A percentile compares a stretch with the other conserved stretches of the same genome.
Evolutionary conservation across 2,113 vertebrate species (phyloP).

Genomic region (Turnix velox): DNA sequence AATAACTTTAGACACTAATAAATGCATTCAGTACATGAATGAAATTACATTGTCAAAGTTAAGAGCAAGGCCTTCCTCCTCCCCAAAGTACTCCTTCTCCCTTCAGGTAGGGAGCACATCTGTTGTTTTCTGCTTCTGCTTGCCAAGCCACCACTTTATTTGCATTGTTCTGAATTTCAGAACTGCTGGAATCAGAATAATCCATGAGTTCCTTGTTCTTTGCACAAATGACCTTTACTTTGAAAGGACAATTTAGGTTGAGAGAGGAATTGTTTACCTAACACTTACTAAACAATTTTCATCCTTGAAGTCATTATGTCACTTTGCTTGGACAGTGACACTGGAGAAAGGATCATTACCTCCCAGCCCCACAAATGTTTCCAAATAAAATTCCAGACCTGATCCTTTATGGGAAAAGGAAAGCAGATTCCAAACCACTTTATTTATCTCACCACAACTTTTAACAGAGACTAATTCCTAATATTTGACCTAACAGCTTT

Average conservation of each 20-base stretch:
- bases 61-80: neutral
- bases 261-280: neutral
- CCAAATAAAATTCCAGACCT: neutral
- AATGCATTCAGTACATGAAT: neutral
- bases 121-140: neutral
- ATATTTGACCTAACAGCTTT: neutral
- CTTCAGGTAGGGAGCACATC: neutral
- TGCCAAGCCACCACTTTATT: neutral
- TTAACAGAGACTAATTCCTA: neutral
- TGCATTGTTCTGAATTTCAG: neutral
- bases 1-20: neutral
- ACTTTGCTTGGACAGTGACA: neutral
- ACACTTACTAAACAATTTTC: neutral
- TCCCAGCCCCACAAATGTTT: neutral
- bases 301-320: neutral
- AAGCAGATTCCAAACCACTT: neutral
- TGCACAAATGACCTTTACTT: neutral
- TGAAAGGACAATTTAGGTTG: neutral
- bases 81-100: neutral
- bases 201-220: neutral
- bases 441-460: neutral
- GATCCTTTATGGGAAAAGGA: neutral
- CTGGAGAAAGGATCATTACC: neutral
- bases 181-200: neutral
- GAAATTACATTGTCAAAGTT: neutral